Evolutionary conservation across 2,797 vertebrate genomes (phyloP).

Genomic region (Liparis tanakae): DNA sequence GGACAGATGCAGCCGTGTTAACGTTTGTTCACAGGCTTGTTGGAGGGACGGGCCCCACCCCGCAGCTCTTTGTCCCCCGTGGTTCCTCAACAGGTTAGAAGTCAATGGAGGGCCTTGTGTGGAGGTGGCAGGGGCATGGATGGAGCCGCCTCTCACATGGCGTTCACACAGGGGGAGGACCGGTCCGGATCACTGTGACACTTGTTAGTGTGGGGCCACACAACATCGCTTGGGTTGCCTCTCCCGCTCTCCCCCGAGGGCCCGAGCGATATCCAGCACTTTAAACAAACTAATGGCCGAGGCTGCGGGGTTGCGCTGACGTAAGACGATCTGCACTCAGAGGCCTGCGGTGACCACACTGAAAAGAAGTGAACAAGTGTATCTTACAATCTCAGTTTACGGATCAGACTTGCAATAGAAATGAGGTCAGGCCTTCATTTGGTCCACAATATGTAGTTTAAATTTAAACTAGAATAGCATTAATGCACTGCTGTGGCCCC

Average conservation of each 20-base stretch:
- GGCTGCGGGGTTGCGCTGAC: constrained; percentile 48
- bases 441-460: constrained; percentile 34
- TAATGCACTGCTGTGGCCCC: constrained; percentile 40
- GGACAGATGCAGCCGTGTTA: constrained; percentile 92
- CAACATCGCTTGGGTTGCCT: constrained; percentile 54
- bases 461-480: constrained; percentile 42
- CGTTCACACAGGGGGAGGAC: constrained; percentile 82
- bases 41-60: constrained; percentile 86
- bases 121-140: constrained; percentile 84
- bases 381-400: constrained; percentile 74
- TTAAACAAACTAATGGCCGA: constrained; percentile 65
- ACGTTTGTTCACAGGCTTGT: constrained; percentile 95
- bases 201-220: constrained; percentile 80
- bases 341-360: constrained; percentile 56
- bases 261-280: constrained; percentile 50
- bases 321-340: constrained; percentile 74
- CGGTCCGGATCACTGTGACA: constrained; percentile 75
- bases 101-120: constrained; percentile 93
- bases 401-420: constrained; percentile 67
- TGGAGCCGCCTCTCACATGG: constrained; percentile 81
- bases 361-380: constrained; percentile 71
- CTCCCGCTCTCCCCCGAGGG: constrained; percentile 51
- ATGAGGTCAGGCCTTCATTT: constrained; percentile 68
- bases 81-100: constrained; percentile 92
- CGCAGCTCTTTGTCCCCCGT: constrained; percentile 85